Evolutionary conservation across 2,797 vertebrate species (phyloP), one percentile per base, ranked within the genome.

Genomic region (Zalophus californianus): DNA sequence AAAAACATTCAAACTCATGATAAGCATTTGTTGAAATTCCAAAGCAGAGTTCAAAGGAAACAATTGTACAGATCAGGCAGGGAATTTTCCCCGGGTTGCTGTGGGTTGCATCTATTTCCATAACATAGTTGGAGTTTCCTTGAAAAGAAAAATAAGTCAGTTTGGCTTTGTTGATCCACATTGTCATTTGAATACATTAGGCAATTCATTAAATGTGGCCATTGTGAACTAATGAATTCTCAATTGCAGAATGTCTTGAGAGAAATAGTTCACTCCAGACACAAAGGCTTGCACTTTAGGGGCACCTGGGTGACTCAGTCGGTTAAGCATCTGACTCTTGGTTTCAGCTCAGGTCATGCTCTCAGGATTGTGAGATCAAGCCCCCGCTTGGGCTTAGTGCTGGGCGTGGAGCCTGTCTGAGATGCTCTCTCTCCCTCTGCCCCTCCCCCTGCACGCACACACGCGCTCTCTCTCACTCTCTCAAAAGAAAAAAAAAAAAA

Each of bases 31-130:
- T 92, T 78, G 54, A 91, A 60, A 86, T 73, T 83, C 44, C 68
- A 90, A 80, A 96, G 25, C 15, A 64, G 77, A 77, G 18, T 82
- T 96, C 78, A 91, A 83, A 82, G 21, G 44, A 15, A 68, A 54
- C 27, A 66, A 13, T 90, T 86, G 48, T 25, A 15, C 7, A 89
- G 35, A 79, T 56, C 23, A 60, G 35, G 35, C 29, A 32, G 25
- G 52, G 60, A 68, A 5, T 85, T 75, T 79, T 87, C 73, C 68
- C 50, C 29, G 48, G 27, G 50, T 66, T 50, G 4, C 70, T 35
- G 21, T 7, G 44, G 44, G 7, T 73, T 52, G 18, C 29, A 72
- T 41, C 54, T 44, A 52, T 62, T 90, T 68, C 44, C 64, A 58
- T 86, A 66, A 44, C 15, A 32, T 21, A 58, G 78, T 70, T 72